A percentile compares a stretch with the other conserved stretches of the same genome.
Conservation (phyloP, 2,113 vertebrate genomes). For the Sarotherodon lohbergeri region DNA sequence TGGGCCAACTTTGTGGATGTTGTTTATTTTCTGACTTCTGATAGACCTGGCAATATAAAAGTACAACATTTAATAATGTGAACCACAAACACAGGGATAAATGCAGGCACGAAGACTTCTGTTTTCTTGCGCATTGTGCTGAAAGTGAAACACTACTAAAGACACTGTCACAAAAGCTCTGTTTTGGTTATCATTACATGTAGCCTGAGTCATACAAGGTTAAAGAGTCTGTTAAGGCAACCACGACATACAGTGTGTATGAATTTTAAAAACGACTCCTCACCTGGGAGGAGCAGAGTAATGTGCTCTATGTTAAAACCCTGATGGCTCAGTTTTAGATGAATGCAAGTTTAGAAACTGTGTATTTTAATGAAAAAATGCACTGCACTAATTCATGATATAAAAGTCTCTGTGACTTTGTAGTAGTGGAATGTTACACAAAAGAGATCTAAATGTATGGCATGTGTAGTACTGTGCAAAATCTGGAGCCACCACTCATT, state of each 20-base stretch:
- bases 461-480: background rate
- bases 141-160: background rate
- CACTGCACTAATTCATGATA: background rate
- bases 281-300: background rate
- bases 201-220: background rate
- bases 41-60: constrained; percentile 1
- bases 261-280: background rate
- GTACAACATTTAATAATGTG: background rate
- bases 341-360: background rate
- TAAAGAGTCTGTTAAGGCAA: background rate
- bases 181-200: background rate
- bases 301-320: background rate
- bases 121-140: background rate
- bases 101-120: background rate
- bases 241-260: background rate
- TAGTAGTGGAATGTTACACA: background rate
- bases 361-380: background rate
- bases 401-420: rapidly evolving
- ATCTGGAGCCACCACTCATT: background rate
- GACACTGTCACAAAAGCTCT: background rate
- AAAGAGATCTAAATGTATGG: background rate
- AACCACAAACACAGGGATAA: background rate
- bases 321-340: background rate
- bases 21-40: constrained; percentile 22
- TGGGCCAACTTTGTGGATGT: constrained; percentile 11